Conservation (phyloP, 2,888 invertebrate species). For the Sesia apiformis region DNA sequence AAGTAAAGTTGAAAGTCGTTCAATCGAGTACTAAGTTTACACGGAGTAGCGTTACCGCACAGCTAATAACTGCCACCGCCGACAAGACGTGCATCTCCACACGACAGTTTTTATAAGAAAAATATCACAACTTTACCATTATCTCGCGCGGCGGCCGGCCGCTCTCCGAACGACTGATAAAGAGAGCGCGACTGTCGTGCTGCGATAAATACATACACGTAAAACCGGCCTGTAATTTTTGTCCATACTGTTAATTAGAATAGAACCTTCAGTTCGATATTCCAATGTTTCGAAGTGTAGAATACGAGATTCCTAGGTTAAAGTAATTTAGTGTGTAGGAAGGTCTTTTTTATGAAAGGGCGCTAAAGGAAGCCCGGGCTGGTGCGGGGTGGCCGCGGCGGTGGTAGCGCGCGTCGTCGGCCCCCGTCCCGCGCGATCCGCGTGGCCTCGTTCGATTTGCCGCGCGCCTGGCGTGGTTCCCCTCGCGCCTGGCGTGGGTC, state of each 20-base stretch:
- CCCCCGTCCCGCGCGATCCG: slow-evolving; percentile 24
- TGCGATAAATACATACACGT: slow-evolving; percentile 39
- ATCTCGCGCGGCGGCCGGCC: slow-evolving; percentile 48
- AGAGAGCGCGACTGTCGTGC: slow-evolving; percentile 56
- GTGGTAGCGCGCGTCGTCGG: slow-evolving; percentile 25
- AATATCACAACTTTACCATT: slow-evolving; percentile 73
- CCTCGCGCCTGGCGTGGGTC: slow-evolving; percentile 32
- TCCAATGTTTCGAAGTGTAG: slow-evolving; percentile 61
- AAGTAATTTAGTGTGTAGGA: slow-evolving; percentile 65
- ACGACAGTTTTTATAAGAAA: slow-evolving; percentile 46
- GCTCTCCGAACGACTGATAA: slow-evolving; percentile 57
- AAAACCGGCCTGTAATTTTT: slow-evolving; percentile 61
- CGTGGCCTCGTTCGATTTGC: slow-evolving; percentile 72
- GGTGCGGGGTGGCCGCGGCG: slow-evolving; percentile 25
- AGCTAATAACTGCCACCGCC: slow-evolving; percentile 11
- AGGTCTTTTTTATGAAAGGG: slow-evolving; percentile 59
- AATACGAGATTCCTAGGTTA: slow-evolving; percentile 72
- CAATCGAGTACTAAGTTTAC: slow-evolving; percentile 6
- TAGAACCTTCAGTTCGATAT: slow-evolving; percentile 51
- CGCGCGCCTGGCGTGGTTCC: slow-evolving; percentile 42
- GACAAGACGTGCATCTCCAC: slow-evolving; percentile 17
- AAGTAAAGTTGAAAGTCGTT: background rate
- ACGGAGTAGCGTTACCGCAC: slow-evolving; percentile 13
- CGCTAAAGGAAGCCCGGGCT: slow-evolving; percentile 29
- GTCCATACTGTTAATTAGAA: slow-evolving; percentile 65